These are phyloP conservation scores for Octonoba sinensis DNA, from an alignment of 2,888 invertebrate genomes.

Conservation along the genomic window DNA sequence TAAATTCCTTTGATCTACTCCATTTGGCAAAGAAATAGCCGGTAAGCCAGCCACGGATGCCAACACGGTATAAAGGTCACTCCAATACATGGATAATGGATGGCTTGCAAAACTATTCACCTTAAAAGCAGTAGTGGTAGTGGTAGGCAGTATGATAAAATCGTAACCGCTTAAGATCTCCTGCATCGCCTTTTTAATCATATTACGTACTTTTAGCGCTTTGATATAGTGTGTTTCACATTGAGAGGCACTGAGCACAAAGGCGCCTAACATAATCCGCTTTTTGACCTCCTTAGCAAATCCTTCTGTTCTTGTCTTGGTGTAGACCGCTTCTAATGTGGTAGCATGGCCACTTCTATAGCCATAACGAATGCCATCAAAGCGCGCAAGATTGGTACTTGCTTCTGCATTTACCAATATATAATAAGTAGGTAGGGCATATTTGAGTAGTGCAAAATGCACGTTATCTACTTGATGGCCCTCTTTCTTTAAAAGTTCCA, in stretches of 20 bases:
- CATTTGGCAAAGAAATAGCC: background rate
- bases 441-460: background rate
- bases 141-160: background rate
- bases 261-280: background rate
- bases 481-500: background rate
- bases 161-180: background rate
- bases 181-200: background rate
- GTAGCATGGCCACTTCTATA: background rate
- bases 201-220: background rate
- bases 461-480: background rate
- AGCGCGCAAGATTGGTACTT: background rate
- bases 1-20: background rate
- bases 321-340: background rate
- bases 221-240: background rate
- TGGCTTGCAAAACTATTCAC: background rate
- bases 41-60: background rate
- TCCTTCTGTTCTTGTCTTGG: background rate
- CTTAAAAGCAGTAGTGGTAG: background rate
- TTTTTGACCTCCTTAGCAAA: background rate
- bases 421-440: background rate
- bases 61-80: background rate
- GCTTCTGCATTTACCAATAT: background rate
- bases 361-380: conserved; percentile 2
- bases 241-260: background rate
- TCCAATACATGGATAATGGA: background rate